These are phyloP conservation scores for Vanessa atalanta DNA, from an alignment of 1,140 invertebrate genomes.

Conservation along the genomic window DNA sequence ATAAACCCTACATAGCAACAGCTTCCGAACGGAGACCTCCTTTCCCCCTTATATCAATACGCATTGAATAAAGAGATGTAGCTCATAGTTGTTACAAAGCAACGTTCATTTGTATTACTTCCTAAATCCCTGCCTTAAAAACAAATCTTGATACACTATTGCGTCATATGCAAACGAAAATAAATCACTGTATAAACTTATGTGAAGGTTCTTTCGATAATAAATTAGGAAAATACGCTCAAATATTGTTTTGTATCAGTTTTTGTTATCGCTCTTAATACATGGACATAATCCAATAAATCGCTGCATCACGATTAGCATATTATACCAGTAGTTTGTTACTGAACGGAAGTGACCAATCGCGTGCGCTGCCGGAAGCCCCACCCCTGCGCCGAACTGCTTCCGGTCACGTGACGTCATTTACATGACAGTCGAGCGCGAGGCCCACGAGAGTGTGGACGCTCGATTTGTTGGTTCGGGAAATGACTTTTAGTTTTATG, in stretches of 20 bases:
- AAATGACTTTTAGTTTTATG: constrained; percentile 59
- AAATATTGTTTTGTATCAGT: neutral
- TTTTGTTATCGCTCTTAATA: constrained; percentile 15
- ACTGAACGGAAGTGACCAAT: constrained; percentile 77
- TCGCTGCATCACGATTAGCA: constrained; percentile 75
- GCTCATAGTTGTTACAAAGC: too few species aligned
- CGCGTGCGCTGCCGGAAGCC: constrained; percentile 70
- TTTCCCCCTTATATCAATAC: too few species aligned
- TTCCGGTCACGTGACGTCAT: constrained; percentile 79
- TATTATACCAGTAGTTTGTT: constrained; percentile 73
- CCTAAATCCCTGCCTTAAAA: neutral
- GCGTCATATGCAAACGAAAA: too few species aligned
- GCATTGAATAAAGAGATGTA: too few species aligned
- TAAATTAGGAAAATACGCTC: neutral
- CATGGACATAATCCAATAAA: constrained; percentile 61
- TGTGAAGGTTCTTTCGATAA: neutral
- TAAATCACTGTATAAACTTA: too few species aligned
- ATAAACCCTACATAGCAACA: too few species aligned
- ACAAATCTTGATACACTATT: neutral
- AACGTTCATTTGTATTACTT: too few species aligned
- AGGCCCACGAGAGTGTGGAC: constrained; percentile 53
- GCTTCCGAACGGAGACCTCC: too few species aligned
- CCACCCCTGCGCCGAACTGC: constrained; percentile 67
- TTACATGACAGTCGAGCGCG: constrained; percentile 71
- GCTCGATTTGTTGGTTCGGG: constrained; percentile 57